Conservation (phyloP, 2,888 invertebrate genomes). For the Drosophila infuscata region DNA sequence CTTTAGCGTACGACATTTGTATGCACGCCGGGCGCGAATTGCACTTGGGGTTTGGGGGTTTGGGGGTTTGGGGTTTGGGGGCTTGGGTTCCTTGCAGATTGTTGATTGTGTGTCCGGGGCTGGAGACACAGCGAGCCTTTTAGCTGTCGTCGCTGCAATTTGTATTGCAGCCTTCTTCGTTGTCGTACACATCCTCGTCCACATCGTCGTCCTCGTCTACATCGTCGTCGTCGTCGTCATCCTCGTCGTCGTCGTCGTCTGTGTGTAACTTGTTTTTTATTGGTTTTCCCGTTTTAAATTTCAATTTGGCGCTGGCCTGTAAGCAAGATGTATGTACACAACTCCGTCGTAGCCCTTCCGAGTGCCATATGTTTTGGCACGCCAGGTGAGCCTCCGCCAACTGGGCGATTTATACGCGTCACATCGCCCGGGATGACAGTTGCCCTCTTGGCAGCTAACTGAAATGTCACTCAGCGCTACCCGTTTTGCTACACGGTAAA, state of each 20-base stretch:
- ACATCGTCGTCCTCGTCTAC: conserved; percentile 1
- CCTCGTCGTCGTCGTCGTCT: conserved; percentile 30
- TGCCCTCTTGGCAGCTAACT: conserved; percentile 72
- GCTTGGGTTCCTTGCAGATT: conserved; percentile 1
- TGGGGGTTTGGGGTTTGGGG: conserved; percentile 57
- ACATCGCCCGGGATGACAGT: conserved; percentile 60
- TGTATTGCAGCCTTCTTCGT: conserved; percentile 69
- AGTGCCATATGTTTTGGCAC: conserved; percentile 54
- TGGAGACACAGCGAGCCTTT: conserved; percentile 43
- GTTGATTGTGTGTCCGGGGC: conserved; percentile 21
- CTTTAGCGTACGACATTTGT: conserved; percentile 73
- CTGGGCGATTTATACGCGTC: conserved; percentile 80
- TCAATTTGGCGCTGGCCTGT: conserved; percentile 79
- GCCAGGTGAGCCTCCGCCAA: conserved; percentile 63
- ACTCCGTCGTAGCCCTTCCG: conserved; percentile 27
- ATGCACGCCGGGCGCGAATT: conserved; percentile 76
- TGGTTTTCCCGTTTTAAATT: conserved; percentile 82
- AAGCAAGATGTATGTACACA: conserved; percentile 73
- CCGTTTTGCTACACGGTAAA: background rate
- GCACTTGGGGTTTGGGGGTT: conserved; percentile 66
- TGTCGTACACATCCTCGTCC: conserved; percentile 15
- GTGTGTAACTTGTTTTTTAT: conserved; percentile 76
- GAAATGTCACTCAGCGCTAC: conserved; percentile 77
- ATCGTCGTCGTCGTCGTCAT: conserved; percentile 1
- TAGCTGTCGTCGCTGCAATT: conserved; percentile 83